These are phyloP conservation scores for Pseudocheirus occidentalis DNA, from an alignment of 2,797 vertebrate species.

Conservation along the genomic window DNA sequence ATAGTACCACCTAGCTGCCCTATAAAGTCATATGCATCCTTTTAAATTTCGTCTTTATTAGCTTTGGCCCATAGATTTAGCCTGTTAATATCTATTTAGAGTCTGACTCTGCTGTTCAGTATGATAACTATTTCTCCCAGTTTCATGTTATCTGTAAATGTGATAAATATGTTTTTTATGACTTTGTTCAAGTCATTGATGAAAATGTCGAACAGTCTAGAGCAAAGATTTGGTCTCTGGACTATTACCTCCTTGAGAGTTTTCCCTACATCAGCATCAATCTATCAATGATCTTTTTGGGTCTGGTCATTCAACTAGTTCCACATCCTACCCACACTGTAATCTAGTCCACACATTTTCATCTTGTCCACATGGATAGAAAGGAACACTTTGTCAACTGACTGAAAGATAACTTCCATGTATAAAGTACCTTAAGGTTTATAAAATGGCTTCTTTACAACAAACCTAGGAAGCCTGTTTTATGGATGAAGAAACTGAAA, in stretches of 20 bases:
- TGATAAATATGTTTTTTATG: background rate
- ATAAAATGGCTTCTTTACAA: background rate
- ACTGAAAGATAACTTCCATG: background rate
- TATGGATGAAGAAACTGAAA: background rate
- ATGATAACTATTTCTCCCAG: background rate
- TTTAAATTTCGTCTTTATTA: background rate
- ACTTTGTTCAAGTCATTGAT: background rate
- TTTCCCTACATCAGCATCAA: background rate
- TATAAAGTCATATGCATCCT: background rate
- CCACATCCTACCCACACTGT: background rate
- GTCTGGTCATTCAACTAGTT: background rate
- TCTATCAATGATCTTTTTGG: background rate
- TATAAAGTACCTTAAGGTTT: background rate
- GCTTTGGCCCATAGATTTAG: background rate
- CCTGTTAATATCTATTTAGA: background rate
- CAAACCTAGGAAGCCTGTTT: background rate
- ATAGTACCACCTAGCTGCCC: background rate
- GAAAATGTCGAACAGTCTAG: background rate
- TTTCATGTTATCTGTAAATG: background rate
- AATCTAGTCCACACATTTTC: background rate
- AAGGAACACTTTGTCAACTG: background rate
- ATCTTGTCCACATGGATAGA: background rate
- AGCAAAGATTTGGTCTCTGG: background rate
- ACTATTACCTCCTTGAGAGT: background rate
- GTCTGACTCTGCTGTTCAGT: background rate